phyloP scores from a whole-genome alignment of 2,113 vertebrate genomes.

The Fulica atra region DNA sequence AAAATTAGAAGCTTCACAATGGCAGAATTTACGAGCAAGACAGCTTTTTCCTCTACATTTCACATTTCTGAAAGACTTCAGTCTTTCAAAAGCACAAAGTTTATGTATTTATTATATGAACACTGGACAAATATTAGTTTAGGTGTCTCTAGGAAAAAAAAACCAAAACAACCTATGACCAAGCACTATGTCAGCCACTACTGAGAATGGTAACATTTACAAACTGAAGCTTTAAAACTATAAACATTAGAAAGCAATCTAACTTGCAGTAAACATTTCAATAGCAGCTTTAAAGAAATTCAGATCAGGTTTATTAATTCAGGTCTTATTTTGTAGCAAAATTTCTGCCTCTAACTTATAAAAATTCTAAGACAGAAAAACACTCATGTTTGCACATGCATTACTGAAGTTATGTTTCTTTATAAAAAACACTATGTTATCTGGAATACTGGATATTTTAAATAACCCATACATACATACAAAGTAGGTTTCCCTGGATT shows the following conservation, averaged over 20 bases:
- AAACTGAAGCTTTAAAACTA: background rate
- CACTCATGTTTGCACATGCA: background rate
- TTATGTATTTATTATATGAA: background rate
- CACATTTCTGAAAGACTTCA: background rate
- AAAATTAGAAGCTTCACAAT: background rate
- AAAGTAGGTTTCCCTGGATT: background rate
- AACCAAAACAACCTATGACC: background rate
- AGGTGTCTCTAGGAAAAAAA: background rate
- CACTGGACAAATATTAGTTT: background rate
- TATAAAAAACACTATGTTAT: background rate
- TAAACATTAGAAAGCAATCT: background rate
- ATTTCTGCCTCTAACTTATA: background rate
- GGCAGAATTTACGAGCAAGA: background rate
- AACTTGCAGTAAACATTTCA: background rate
- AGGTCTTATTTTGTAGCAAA: background rate
- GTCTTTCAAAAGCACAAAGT: background rate
- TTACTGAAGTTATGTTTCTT: background rate
- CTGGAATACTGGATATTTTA: background rate
- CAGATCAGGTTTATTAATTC: background rate
- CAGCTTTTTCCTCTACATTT: background rate
- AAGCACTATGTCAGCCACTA: background rate
- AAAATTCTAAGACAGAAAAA: background rate
- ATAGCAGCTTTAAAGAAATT: background rate
- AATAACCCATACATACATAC: background rate
- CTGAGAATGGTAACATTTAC: background rate